A percentile compares a stretch with the other conserved stretches of the same genome.
These are phyloP conservation scores for Holothuria leucospilota DNA, from an alignment of 53 echinoderm and acorn worm species.

Conservation along the genomic window DNA sequence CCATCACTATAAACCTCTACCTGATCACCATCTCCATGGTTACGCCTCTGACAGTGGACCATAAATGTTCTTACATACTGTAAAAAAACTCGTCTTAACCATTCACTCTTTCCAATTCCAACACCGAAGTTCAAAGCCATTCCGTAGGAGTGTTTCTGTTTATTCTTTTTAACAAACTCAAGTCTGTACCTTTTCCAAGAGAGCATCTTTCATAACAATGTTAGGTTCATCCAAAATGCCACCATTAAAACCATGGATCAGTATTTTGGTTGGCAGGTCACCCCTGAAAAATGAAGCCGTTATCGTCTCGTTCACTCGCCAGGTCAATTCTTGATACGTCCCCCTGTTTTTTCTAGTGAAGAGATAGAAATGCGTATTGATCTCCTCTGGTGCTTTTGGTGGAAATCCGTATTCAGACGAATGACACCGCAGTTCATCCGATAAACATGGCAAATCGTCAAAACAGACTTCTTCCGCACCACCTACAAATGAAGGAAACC, in stretches of 20 bases:
- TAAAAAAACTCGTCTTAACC: too few species aligned
- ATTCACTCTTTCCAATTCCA: too few species aligned
- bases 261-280: neutral
- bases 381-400: conserved; percentile 4
- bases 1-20: too few species aligned
- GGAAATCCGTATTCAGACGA: conserved; percentile 2
- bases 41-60: too few species aligned
- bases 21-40: too few species aligned
- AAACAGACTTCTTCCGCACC: neutral
- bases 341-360: neutral
- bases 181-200: neutral
- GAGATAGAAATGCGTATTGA: neutral
- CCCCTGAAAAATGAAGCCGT: conserved; percentile 2
- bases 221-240: neutral
- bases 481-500: too few species aligned
- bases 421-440: neutral
- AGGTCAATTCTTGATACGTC: neutral
- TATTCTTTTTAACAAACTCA: too few species aligned
- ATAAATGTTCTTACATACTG: too few species aligned
- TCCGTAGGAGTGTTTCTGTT: too few species aligned
- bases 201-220: neutral
- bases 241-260: conserved; percentile 14
- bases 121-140: too few species aligned
- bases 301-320: neutral
- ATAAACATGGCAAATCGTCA: neutral